These are phyloP conservation scores for Norana najaformis DNA, from an alignment of 2,888 invertebrate genomes.

Conservation along the genomic window DNA sequence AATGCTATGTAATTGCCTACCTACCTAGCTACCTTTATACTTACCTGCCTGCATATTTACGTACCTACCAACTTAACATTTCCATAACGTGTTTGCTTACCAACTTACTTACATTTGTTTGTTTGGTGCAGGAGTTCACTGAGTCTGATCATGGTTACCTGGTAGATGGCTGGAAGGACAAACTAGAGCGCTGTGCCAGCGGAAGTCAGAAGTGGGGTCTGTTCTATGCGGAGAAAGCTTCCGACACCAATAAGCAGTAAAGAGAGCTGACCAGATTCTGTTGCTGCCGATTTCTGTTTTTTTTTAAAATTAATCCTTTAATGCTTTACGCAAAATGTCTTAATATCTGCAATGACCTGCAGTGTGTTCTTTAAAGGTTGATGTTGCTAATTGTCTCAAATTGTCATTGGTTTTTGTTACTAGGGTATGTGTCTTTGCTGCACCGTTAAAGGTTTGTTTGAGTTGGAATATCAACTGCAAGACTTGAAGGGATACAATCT, in stretches of 20 bases:
- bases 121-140: conserved; percentile 61
- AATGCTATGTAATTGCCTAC: no score
- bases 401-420: background rate
- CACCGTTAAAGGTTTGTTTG: background rate
- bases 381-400: no score
- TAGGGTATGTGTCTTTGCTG: background rate
- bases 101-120: background rate
- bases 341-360: background rate
- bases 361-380: background rate
- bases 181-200: conserved; percentile 48
- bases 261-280: background rate
- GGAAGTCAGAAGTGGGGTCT: conserved; percentile 57
- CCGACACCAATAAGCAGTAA: background rate
- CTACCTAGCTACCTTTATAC: no score
- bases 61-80: no score
- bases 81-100: background rate
- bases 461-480: background rate
- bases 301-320: background rate
- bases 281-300: background rate
- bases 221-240: conserved; percentile 53
- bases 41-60: no score
- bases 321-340: background rate
- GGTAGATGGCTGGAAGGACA: conserved; percentile 62
- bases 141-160: conserved; percentile 65
- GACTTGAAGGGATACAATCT: background rate